Evolutionary conservation across 1,140 invertebrate species (phyloP), one percentile per base, ranked within the genome.

Genomic region (Lepidotrigona ventralis): DNA sequence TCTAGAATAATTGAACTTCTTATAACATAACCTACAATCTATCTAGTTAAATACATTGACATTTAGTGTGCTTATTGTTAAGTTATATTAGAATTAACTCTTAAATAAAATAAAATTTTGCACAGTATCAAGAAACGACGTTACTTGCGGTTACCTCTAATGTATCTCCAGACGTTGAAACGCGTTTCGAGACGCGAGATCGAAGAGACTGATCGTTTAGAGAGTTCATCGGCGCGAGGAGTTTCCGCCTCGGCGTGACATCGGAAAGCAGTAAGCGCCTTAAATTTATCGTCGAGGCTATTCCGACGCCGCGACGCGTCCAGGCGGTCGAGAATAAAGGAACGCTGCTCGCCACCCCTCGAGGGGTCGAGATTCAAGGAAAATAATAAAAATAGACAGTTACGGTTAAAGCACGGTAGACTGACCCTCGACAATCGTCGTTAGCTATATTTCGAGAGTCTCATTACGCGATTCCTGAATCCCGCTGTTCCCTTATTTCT

Each of bases 331-430:
- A 83, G 69, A 58, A 64, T 72, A 86, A 89, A 88, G 86, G 75
- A 84, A 87, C 83, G 8, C 39, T 11, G 29, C 69, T 26, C 17
- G 29, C 69, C 21, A 60, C 53, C 39, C 23, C 53, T 53, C 11
- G 79, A 58, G 66, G 63, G 58, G 63, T 63, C 46, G 74, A 29
- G 70, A 68, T 51, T 58, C 79, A 86, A 88, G 84, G 87, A 89
- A 91, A 91, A 93, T 92, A 93, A 93, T 92, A 92, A 93, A 93
- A 93, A 92, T 89, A 90, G 91, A 92, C 92, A 93, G 88, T 92
- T 86, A 90, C 91, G 91, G 90, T 93, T 93, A 92, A 90, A 76
- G 86, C 90, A 93, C 90, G 92, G 85, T 93, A 93, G 93, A 93
- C 90, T 92, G 91, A 93, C 91, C 92, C 91, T 92, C 91, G 89